Evolutionary conservation across 2,888 invertebrate genomes (phyloP), one percentile per base, ranked within the genome.

Genomic region (Aromia moschata): DNA sequence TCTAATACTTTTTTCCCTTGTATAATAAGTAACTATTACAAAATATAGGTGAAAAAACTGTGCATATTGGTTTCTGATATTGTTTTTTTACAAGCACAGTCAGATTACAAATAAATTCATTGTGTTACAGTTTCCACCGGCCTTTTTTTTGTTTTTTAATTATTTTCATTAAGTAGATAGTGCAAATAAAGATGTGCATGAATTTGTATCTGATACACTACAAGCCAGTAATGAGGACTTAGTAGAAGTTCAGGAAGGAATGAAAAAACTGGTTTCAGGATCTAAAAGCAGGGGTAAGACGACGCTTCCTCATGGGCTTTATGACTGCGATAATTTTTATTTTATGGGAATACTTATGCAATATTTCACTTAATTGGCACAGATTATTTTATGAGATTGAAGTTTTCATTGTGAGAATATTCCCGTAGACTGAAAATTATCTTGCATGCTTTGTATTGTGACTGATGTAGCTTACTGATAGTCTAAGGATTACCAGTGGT

Each of bases 191-290:
- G 74, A 74, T 64, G 82, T 84, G 77, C 87, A 88, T 75, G 92
- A 92, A 81, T 91, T 92, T 84, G 87, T 91, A 72, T 91, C 91
- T 74, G 91, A 92, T 80, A 85, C 87, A 74, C 88, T 89, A 81
- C 86, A 87, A 80, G 85, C 86, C 67, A 84, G 85, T 72, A 84
- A 83, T 70, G 84, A 84, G 72, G 89, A 89, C 77, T 82, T 89
- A 75, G 87, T 87, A 74, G 89, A 91, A 80, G 89, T 89, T 62
- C 86, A 87, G 74, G 88, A 90, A 75, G 90, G 89, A 74, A 89
- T 92, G 87, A 86, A 88, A 80, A 88, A 87, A 79, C 83, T 92
- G 67, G 87, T 86, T 54, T 79, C 84, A 74, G 81, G 82, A 71
- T 79, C 83, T 64, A 82, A 81, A 73, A 71, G 80, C 53, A 81